phyloP scores from a whole-genome alignment of 2,797 vertebrate species.

The Dendrocincla tyrannina region DNA sequence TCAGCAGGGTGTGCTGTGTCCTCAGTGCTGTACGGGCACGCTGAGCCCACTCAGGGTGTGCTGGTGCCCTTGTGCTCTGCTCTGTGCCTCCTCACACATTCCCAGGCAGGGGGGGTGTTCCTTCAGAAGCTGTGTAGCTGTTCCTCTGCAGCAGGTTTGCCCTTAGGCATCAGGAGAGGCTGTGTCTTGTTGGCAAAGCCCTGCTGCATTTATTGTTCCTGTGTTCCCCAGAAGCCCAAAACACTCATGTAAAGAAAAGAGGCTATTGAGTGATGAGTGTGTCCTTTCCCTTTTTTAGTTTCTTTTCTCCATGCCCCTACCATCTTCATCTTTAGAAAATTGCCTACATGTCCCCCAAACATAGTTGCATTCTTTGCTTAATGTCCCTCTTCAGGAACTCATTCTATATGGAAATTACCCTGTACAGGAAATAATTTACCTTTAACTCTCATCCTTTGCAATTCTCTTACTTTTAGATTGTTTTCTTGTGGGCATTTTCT shows the following conservation, averaged over 20 bases:
- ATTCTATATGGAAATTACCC: constrained; percentile 11
- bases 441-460: background rate
- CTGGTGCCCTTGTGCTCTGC: background rate
- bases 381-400: background rate
- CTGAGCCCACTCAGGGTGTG: background rate
- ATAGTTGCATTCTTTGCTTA: background rate
- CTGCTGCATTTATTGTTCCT: background rate
- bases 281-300: background rate
- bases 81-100: background rate
- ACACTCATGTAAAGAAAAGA: background rate
- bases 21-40: background rate
- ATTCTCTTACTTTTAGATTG: background rate
- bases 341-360: background rate
- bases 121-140: background rate
- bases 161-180: background rate
- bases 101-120: background rate
- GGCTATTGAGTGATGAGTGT: background rate
- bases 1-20: background rate
- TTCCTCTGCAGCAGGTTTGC: background rate
- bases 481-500: background rate
- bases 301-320: background rate
- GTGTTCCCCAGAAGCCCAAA: background rate
- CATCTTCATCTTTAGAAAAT: background rate
- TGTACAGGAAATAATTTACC: constrained; percentile 36
- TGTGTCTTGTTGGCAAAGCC: background rate